Percentiles rank a stretch among this genome's conserved stretches.
Conservation (phyloP, 1,140 invertebrate genomes). For the Babylonia areolata region DNA sequence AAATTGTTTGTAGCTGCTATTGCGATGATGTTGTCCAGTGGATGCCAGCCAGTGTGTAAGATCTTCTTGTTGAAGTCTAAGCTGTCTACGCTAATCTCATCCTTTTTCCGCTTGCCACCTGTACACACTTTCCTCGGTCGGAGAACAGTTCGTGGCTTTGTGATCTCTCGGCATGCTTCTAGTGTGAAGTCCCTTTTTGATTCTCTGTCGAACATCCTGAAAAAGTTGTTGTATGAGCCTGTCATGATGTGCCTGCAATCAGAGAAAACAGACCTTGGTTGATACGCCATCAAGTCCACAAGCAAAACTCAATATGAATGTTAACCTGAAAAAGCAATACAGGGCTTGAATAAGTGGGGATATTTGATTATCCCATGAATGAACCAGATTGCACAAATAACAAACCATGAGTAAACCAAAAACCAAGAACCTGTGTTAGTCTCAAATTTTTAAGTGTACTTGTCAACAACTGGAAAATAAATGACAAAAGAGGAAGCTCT, state of each 20-base stretch:
- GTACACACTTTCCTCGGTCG: constrained; percentile 82
- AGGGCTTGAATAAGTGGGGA: no score
- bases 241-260: constrained; percentile 92
- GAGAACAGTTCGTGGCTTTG: constrained; percentile 94
- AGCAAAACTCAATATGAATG: no score
- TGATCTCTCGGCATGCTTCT: constrained; percentile 85
- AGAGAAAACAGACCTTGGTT: neutral
- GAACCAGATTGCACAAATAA: no score
- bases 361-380: no score
- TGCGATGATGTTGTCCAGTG: constrained; percentile 96
- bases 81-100: constrained; percentile 99
- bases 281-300: no score
- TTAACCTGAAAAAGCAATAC: no score
- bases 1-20: constrained; percentile 99
- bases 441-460: no score
- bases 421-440: no score
- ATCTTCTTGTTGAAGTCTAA: constrained; percentile 99
- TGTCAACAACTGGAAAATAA: no score
- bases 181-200: constrained; percentile 89
- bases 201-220: constrained; percentile 95
- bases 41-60: constrained; percentile 99
- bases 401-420: no score
- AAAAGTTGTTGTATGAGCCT: constrained; percentile 99
- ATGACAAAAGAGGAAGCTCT: no score
- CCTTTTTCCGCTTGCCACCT: constrained; percentile 95